Percentiles rank a stretch among this genome's conserved stretches.
Evolutionary conservation across 2,888 invertebrate species (phyloP).

Genomic region (Agrochola litura): DNA sequence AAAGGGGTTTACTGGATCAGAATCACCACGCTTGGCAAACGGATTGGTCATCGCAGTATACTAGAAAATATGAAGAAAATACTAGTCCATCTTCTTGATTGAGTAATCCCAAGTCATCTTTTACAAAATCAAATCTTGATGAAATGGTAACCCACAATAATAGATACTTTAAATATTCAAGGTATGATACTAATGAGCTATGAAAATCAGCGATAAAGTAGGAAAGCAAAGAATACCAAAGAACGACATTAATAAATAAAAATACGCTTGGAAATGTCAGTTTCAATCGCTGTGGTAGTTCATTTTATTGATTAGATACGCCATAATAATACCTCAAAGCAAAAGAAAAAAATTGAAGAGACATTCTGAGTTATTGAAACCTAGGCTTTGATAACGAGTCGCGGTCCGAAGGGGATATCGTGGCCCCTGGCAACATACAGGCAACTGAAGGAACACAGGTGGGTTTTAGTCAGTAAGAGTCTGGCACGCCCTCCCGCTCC

Average conservation of each 20-base stretch:
- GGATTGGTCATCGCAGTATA: background rate
- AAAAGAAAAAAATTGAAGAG: constrained; percentile 28
- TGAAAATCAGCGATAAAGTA: background rate
- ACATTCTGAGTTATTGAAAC: constrained; percentile 14
- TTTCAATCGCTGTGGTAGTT: constrained; percentile 15
- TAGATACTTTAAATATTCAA: background rate
- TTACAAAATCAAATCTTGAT: background rate
- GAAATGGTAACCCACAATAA: background rate
- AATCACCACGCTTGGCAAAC: background rate
- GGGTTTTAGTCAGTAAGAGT: too few species aligned
- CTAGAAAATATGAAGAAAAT: background rate
- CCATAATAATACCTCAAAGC: constrained; percentile 11
- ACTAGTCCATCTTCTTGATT: background rate
- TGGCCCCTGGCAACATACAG: too few species aligned
- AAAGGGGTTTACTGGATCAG: background rate
- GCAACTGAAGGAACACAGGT: too few species aligned
- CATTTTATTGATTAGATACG: constrained; percentile 31
- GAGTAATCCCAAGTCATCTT: background rate
- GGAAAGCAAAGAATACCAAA: constrained; percentile 8
- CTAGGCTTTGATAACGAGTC: background rate
- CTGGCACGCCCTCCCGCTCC: too few species aligned
- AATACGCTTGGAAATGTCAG: constrained; percentile 39
- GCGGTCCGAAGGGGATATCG: too few species aligned
- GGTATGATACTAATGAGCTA: background rate
- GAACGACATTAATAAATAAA: constrained; percentile 37